Evolutionary conservation across 2,113 vertebrate genomes (phyloP), one percentile per base, ranked within the genome.

Genomic region (Glaucomys volans): DNA sequence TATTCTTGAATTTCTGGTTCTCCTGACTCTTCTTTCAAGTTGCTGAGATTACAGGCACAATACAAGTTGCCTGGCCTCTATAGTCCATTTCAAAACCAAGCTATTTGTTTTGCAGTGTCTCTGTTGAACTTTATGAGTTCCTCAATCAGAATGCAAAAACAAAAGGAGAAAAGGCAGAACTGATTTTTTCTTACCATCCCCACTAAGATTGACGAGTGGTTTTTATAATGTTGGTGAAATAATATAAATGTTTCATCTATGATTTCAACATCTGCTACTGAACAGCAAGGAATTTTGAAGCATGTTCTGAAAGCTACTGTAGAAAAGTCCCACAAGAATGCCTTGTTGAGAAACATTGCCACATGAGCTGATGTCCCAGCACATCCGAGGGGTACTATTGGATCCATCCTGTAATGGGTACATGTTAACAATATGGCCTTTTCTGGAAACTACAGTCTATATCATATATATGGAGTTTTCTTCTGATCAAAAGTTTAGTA

Each of bases 381-480:
- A 35, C 22, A 14, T 5, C 40, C 59, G 81, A 91, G 76, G 1
- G 32, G 26, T n/a, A n/a, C n/a, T n/a, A n/a, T n/a, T n/a, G 16
- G 47, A 76, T 37, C 5, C 14, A 14, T 5, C 75, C 35, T 76
- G 0, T 52, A 54, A 71, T 13, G 35, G 5, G 2, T 50, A 2
- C 4, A 28, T 76, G 35, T 77, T 66, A 50, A 96, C 74, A 87
- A 32, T 91, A 91, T 76, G 71, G 6, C 37, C n/a, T 67, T 97
- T 59, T 71, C 57, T 96, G 90, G 16, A 95, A 96, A 66, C 69
- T 88, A n/a, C 81, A 47, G 47, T 18, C 32, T 64, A 47, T 47
- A 28, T 84, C 52, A 59, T 37, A 17, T 44, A 40, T 82, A 26
- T 52, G 81, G 37, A 9, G 3, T 76, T 92, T 94, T 86, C 86